Evolutionary conservation across 2,113 vertebrate genomes (phyloP).

Genomic region (Rhea americana): DNA sequence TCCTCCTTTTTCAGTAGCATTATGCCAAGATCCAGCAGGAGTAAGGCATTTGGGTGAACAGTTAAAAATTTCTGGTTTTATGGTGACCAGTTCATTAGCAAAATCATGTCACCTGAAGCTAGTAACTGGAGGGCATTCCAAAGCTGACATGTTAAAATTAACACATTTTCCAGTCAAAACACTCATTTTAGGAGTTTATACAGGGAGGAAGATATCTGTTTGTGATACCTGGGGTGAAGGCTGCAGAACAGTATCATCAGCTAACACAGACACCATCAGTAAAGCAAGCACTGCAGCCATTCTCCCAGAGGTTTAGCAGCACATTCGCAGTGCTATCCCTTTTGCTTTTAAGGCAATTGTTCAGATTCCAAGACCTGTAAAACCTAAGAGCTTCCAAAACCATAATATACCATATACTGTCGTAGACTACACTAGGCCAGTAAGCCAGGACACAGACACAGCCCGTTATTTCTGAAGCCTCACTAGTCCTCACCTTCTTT

Average conservation of each 20-base stretch:
- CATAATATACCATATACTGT: not conserved
- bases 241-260: not conserved
- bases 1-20: not conserved
- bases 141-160: not conserved
- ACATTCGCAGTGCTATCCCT: not conserved
- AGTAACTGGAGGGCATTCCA: not conserved
- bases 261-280: fast-evolving
- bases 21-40: not conserved
- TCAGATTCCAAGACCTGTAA: fast-evolving
- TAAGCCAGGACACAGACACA: not conserved
- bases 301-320: not conserved
- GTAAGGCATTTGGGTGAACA: not conserved
- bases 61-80: not conserved
- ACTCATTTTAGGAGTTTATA: not conserved
- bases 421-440: not conserved
- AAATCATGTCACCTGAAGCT: not conserved
- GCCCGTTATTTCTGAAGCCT: not conserved
- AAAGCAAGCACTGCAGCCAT: not conserved
- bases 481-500: not conserved
- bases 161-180: not conserved
- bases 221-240: not conserved
- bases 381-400: not conserved
- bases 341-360: not conserved
- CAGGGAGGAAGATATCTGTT: not conserved
- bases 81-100: not conserved